phyloP scores from a whole-genome alignment of 2,888 invertebrate species.

The Malthinus seriepunctatus region DNA sequence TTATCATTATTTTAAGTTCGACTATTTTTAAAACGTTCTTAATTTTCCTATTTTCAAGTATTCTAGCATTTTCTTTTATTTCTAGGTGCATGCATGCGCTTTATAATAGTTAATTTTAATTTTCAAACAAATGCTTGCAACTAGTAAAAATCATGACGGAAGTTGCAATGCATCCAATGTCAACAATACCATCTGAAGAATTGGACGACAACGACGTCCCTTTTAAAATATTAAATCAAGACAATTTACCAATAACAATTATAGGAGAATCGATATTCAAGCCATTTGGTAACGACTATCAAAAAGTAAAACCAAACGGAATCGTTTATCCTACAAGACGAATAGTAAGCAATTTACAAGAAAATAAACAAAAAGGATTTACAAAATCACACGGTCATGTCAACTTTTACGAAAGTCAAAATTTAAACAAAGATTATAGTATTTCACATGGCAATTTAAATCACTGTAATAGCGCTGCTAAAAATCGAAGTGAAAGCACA shows the following conservation, averaged over 20 bases:
- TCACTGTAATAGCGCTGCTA: slow-evolving; percentile 44
- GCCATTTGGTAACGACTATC: slow-evolving; percentile 48
- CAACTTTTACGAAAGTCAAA: slow-evolving; percentile 31
- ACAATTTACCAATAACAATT: slow-evolving; percentile 49
- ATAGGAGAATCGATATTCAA: slow-evolving; percentile 50
- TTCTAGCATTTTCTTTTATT: background rate
- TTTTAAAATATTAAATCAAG: slow-evolving; percentile 54
- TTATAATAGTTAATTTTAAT: no score
- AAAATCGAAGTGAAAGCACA: slow-evolving; percentile 47
- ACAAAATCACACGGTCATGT: slow-evolving; percentile 51
- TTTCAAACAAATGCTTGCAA: no score
- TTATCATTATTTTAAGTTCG: no score
- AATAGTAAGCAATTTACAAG: slow-evolving; percentile 45
- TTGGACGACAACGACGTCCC: slow-evolving; percentile 49
- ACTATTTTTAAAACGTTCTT: no score
- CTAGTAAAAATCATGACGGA: slow-evolving; percentile 16
- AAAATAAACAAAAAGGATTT: slow-evolving; percentile 44
- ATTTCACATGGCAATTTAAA: slow-evolving; percentile 56
- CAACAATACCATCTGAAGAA: slow-evolving; percentile 41
- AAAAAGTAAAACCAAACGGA: slow-evolving; percentile 58
- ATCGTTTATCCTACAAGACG: slow-evolving; percentile 61
- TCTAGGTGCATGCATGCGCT: background rate
- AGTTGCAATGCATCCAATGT: slow-evolving; percentile 29
- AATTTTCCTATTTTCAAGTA: no score
- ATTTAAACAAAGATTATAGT: slow-evolving; percentile 49